Conservation (phyloP, 2,888 invertebrate species). For the Plagodis pulveraria region DNA sequence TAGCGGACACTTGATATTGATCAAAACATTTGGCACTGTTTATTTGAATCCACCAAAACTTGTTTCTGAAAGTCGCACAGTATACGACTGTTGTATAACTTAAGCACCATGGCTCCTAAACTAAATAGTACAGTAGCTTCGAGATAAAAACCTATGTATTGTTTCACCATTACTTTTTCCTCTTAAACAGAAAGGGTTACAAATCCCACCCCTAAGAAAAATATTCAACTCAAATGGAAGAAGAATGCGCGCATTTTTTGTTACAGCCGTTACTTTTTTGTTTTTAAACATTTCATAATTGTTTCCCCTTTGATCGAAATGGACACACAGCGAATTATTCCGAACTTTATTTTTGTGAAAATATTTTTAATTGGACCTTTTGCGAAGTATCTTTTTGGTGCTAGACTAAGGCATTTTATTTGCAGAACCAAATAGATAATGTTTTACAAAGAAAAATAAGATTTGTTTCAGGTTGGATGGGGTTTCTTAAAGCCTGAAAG, state of each 20-base stretch:
- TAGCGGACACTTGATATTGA: too few species aligned
- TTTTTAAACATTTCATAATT: conserved; percentile 58
- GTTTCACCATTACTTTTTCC: conserved; percentile 57
- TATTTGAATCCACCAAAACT: too few species aligned
- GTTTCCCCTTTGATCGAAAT: conserved; percentile 60
- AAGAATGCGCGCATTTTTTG: conserved; percentile 65
- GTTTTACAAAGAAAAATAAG: too few species aligned
- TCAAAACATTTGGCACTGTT: too few species aligned
- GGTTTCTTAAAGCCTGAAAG: too few species aligned
- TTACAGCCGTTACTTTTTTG: conserved; percentile 42
- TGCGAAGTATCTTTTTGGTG: conserved; percentile 22
- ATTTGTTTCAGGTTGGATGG: too few species aligned
- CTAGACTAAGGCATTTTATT: conserved; percentile 12
- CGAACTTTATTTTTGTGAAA: conserved; percentile 37
- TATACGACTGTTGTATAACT: too few species aligned
- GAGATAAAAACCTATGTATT: conserved; percentile 58
- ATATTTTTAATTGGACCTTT: conserved; percentile 38
- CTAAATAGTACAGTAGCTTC: conserved; percentile 43
- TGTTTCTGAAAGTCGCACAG: too few species aligned
- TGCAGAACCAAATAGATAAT: neutral
- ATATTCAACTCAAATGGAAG: conserved; percentile 61
- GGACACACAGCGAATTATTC: conserved; percentile 37
- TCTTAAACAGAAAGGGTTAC: conserved; percentile 66
- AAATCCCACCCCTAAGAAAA: conserved; percentile 67
- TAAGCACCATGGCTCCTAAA: conserved; percentile 32